phyloP scores from a whole-genome alignment of 2,113 vertebrate genomes.

The Cephalophus harveyi region DNA sequence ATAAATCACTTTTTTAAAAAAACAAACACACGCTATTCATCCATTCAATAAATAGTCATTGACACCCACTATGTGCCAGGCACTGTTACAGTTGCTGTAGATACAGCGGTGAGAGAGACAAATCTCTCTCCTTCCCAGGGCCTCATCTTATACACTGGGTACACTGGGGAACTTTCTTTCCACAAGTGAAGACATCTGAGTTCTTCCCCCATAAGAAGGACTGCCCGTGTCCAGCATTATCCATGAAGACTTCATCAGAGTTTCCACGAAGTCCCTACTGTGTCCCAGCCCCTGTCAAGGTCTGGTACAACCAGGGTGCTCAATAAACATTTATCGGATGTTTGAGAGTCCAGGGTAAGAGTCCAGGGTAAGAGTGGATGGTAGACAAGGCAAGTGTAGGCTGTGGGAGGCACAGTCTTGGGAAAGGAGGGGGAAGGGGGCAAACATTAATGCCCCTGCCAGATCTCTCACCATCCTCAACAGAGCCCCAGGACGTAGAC shows the following conservation, averaged over 20 bases:
- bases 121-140: not conserved
- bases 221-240: not conserved
- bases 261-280: not conserved
- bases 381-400: not conserved
- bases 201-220: not conserved
- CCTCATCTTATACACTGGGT: not conserved
- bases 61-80: not conserved
- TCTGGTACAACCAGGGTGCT: not conserved
- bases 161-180: not conserved
- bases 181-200: not conserved
- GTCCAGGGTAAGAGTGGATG: not conserved
- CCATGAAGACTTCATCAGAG: not conserved
- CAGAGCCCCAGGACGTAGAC: not conserved
- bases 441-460: not conserved
- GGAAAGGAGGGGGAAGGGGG: not conserved
- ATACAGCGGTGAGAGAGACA: accelerated
- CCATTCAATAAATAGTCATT: not conserved
- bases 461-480: not conserved
- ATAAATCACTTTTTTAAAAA: not conserved
- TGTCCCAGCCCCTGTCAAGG: not conserved
- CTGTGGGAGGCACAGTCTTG: not conserved
- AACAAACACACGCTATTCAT: not conserved
- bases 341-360: not conserved
- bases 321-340: not conserved
- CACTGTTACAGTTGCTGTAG: not conserved